Percentiles rank a stretch among this genome's conserved stretches.
Conservation (phyloP, 2,888 invertebrate species). For the Plebejus melissa region DNA sequence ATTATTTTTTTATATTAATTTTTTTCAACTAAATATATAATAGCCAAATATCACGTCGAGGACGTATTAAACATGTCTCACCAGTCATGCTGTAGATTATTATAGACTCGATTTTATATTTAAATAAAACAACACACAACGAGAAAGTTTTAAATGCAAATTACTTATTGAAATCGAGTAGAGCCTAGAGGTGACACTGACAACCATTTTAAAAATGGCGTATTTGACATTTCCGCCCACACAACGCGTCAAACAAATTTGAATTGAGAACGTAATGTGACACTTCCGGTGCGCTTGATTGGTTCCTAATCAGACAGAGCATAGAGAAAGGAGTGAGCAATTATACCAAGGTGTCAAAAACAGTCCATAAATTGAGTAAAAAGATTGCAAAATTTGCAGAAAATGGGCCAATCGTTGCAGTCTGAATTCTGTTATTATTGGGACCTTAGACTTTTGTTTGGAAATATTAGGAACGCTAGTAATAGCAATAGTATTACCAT, state of each 20-base stretch:
- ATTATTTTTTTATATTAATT: no score
- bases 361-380: neutral
- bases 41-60: no score
- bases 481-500: no score
- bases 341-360: neutral
- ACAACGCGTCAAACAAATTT: conserved; percentile 30
- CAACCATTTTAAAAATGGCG: conserved; percentile 13
- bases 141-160: neutral
- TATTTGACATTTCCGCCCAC: conserved; percentile 16
- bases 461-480: no score
- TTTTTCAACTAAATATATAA: no score
- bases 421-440: no score
- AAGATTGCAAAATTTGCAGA: neutral
- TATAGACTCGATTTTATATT: no score
- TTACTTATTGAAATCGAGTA: neutral
- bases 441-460: no score
- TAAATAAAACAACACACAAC: no score
- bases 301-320: conserved; percentile 2
- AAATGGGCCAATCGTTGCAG: neutral
- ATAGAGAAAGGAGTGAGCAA: conserved; percentile 11
- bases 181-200: neutral
- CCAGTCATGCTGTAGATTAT: no score
- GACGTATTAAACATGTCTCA: no score
- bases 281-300: conserved; percentile 29
- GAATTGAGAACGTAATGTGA: conserved; percentile 29